Evolutionary conservation across 2,113 vertebrate species (phyloP), one percentile per base, ranked within the genome.

Genomic region (Carollia perspicillata): DNA sequence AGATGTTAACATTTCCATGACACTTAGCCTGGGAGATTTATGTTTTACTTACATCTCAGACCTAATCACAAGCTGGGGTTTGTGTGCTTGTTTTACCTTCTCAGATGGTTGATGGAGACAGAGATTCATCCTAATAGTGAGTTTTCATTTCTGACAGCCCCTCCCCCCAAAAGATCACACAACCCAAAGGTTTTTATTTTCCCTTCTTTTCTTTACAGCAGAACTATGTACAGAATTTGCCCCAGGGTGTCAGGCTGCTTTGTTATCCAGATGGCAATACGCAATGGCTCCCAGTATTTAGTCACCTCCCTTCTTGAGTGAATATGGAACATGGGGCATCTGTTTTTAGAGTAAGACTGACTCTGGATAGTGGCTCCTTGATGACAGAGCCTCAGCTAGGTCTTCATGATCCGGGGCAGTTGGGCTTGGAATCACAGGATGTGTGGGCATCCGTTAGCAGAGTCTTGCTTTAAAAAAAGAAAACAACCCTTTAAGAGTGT

Each of bases 161-260:
- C 55, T 23, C 20, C 22, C 58, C 23, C 3, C 3, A 28, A 71
- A 40, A 17, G 22, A 71, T 23, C 26, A 74, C 26, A 30, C 14
- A 33, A 75, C 42, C 72, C 20, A 60, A 81, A 81, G 55, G 37
- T 18, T 79, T 95, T 92, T 33, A 28, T 53, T 79, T 95, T 79
- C 22, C 33, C 35, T 68, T 90, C 51, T 96, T 96, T 77, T 77
- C 35, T 55, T 95, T 84, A 55, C 0, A 81, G 40, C 40, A 95
- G 30, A 93, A 81, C 69, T 89, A 22, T 28, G 42, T 28, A 9
- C 44, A 94, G 16, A 89, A 75, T 68, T 53, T 90, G 0, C 30
- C 42, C 33, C 49, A 33, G 37, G 69, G 23, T 63, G 16, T 69
- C 37, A 37, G n/a, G 49, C 33, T 75, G 8, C 40, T 80, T 71